Conservation (phyloP, 2,888 invertebrate species). For the Poecilobothrus nobilitatus region DNA sequence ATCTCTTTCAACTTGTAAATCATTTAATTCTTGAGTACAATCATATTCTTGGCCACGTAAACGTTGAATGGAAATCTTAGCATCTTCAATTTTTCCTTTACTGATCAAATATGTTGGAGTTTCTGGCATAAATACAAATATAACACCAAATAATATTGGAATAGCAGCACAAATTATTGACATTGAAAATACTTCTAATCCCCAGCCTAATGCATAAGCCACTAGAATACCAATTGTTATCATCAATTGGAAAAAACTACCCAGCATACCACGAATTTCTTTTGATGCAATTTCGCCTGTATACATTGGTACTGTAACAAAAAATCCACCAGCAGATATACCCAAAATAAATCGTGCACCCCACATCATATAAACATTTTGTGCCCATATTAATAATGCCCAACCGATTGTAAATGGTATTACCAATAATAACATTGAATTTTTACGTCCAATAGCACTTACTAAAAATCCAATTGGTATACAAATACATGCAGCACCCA, state of each 20-base stretch:
- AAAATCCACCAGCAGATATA: constrained; percentile 59
- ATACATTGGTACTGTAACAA: constrained; percentile 75
- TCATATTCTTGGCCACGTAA: constrained; percentile 67
- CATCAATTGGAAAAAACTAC: constrained; percentile 81
- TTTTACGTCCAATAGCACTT: constrained; percentile 64
- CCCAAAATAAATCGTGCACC: constrained; percentile 39
- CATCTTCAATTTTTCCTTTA: constrained; percentile 56
- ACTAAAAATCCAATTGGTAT: constrained; percentile 63
- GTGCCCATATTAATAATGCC: constrained; percentile 63
- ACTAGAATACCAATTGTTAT: constrained; percentile 74
- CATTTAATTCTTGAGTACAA: constrained; percentile 55
- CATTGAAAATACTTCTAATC: constrained; percentile 33
- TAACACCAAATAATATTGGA: constrained; percentile 58
- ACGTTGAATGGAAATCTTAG: constrained; percentile 58
- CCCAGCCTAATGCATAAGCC: constrained; percentile 57
- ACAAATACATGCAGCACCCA: constrained; percentile 67
- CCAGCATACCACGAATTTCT: constrained; percentile 72
- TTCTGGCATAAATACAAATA: constrained; percentile 81
- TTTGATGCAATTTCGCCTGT: constrained; percentile 79
- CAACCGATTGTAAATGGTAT: constrained; percentile 67
- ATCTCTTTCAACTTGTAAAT: constrained; percentile 51
- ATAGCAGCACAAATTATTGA: constrained; percentile 36
- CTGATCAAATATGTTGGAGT: constrained; percentile 60
- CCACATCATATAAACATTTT: constrained; percentile 46
- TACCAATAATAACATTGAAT: constrained; percentile 46